phyloP scores from a whole-genome alignment of 2,113 vertebrate genomes.

The Elanus axillaris region DNA sequence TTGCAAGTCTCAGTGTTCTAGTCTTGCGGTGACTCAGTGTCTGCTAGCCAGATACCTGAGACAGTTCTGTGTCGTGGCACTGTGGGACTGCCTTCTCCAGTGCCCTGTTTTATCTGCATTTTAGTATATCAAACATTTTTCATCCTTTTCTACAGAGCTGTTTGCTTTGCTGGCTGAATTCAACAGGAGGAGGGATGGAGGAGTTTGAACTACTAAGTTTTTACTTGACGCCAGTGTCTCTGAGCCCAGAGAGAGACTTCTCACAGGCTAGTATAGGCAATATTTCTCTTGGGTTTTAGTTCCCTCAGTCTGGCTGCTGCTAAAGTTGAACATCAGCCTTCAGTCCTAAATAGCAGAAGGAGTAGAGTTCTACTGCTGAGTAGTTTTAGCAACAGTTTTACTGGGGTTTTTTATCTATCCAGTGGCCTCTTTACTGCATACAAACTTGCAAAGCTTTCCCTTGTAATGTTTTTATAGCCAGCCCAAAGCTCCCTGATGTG shows the following conservation, averaged over 20 bases:
- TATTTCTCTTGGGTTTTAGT: not conserved
- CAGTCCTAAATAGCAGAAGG: not conserved
- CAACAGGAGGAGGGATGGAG: not conserved
- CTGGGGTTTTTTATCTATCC: not conserved
- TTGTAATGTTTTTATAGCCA: not conserved
- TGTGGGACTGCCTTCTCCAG: not conserved
- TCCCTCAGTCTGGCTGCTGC: not conserved
- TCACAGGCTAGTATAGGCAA: too few species aligned
- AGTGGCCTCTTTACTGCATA: not conserved
- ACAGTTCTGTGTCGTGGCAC: not conserved
- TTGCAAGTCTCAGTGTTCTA: too few species aligned
- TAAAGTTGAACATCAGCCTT: not conserved
- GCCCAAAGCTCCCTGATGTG: not conserved
- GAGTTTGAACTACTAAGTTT: not conserved
- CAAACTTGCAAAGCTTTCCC: not conserved
- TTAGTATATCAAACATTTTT: not conserved
- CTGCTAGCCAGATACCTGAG: not conserved
- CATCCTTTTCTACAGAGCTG: not conserved
- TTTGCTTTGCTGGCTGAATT: not conserved
- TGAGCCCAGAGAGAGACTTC: not conserved
- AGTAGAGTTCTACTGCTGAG: not conserved
- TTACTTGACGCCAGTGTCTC: rapidly evolving
- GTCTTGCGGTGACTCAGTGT: not conserved
- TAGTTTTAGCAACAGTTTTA: not conserved
- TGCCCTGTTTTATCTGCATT: not conserved